Conservation (phyloP, 1,140 invertebrate genomes). For the Leguminivora glycinivorella region DNA sequence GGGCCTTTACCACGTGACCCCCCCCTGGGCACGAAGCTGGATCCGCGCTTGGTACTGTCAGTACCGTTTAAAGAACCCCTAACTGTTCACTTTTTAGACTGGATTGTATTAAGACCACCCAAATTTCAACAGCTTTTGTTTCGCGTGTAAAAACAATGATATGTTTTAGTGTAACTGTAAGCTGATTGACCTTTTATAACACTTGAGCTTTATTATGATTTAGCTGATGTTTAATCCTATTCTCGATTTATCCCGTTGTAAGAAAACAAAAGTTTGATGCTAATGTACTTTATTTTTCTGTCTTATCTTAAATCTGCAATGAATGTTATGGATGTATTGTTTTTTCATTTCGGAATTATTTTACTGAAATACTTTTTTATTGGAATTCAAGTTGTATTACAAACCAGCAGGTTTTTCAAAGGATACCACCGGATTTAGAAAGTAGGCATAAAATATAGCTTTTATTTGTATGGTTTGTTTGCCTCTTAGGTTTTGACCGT, state of each 20-base stretch:
- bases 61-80: slow-evolving; percentile 20
- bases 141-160: slow-evolving; percentile 8
- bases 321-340: too few species aligned
- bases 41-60: too few species aligned
- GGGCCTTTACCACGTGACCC: too few species aligned
- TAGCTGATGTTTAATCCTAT: background rate
- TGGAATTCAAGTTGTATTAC: slow-evolving; percentile 32
- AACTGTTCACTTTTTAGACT: slow-evolving; percentile 26
- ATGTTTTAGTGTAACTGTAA: background rate
- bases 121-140: slow-evolving; percentile 22
- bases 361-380: background rate
- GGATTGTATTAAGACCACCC: slow-evolving; percentile 18
- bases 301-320: background rate
- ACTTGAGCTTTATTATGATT: background rate
- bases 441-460: background rate
- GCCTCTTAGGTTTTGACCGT: background rate
- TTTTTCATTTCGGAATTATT: background rate
- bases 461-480: background rate
- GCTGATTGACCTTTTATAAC: slow-evolving; percentile 4
- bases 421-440: background rate
- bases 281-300: background rate
- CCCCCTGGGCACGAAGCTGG: too few species aligned
- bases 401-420: background rate
- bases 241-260: background rate
- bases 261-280: background rate